These are phyloP conservation scores for Nebria ingens DNA, from an alignment of 1,140 invertebrate genomes.

Conservation along the genomic window DNA sequence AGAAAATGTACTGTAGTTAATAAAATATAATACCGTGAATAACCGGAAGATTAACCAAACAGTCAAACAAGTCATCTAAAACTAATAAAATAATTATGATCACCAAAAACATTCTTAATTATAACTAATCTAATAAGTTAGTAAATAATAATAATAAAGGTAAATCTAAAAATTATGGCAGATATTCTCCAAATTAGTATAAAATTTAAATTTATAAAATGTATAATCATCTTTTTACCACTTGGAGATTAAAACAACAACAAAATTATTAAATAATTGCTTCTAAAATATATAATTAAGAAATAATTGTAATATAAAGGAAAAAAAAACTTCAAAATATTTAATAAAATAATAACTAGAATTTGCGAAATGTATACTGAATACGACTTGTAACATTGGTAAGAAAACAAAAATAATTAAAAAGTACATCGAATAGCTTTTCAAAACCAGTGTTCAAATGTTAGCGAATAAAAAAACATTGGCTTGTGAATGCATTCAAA, in stretches of 20 bases:
- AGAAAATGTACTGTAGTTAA: neutral
- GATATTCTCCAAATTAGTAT: neutral
- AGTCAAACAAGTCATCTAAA: neutral
- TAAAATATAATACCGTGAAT: neutral
- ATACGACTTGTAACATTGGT: no score
- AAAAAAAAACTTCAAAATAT: no score
- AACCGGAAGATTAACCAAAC: neutral
- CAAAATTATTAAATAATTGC: neutral
- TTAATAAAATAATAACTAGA: no score
- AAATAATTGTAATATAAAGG: no score
- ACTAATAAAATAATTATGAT: neutral
- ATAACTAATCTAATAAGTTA: neutral
- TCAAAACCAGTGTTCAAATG: neutral
- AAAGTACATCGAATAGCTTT: neutral
- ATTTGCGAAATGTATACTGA: no score
- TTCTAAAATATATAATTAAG: neutral
- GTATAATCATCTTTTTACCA: neutral
- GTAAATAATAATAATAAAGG: neutral
- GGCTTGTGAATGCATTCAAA: neutral
- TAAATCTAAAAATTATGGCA: constrained; percentile 1
- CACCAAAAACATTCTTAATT: neutral
- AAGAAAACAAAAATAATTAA: neutral
- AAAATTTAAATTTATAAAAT: no score
- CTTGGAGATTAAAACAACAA: constrained; percentile 7
- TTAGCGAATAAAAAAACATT: no score